Evolutionary conservation across 2,888 invertebrate genomes (phyloP).

Genomic region (Hylaea fasciaria): DNA sequence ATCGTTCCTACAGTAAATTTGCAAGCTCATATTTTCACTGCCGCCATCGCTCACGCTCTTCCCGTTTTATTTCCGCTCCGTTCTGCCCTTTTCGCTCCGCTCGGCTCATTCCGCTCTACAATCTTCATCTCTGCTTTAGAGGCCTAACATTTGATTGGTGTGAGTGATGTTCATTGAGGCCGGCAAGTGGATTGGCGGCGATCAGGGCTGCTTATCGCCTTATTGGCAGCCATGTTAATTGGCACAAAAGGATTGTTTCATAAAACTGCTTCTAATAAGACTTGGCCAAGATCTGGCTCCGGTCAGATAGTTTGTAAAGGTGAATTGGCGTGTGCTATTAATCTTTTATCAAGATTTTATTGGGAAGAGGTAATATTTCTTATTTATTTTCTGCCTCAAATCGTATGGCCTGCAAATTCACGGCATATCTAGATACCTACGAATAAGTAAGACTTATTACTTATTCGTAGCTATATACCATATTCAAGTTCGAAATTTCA

Average conservation of each 20-base stretch:
- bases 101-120: no score
- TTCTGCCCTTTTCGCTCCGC: neutral
- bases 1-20: no score
- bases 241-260: conserved; percentile 9
- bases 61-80: no score
- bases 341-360: neutral
- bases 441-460: no score
- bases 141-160: conserved; percentile 7
- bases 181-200: conserved; percentile 9
- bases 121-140: neutral
- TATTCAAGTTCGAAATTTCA: no score
- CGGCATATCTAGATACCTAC: no score
- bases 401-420: no score
- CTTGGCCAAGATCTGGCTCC: neutral
- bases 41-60: no score
- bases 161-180: conserved; percentile 16
- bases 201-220: conserved; percentile 24
- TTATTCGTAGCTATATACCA: no score
- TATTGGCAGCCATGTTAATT: conserved; percentile 19
- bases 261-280: conserved; percentile 12
- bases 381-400: no score
- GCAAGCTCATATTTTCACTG: no score
- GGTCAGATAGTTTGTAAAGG: neutral
- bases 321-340: neutral
- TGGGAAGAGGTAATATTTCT: no score